Evolutionary conservation across 2,888 invertebrate genomes (phyloP).

Genomic region (Parnassius orleans): DNA sequence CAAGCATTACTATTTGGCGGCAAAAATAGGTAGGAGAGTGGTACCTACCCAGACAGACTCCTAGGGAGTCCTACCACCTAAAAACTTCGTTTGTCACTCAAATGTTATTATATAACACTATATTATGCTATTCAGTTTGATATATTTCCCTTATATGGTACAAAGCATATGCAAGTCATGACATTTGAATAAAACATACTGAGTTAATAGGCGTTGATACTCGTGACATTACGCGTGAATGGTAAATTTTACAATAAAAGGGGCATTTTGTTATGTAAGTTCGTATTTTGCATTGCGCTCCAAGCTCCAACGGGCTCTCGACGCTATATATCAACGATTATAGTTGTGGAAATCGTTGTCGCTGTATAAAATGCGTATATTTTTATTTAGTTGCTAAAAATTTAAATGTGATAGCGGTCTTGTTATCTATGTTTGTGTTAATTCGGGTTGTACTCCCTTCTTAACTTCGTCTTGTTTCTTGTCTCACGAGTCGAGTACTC

Average conservation of each 20-base stretch:
- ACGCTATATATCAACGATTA: constrained; percentile 11
- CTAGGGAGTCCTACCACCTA: no score
- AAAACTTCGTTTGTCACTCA: no score
- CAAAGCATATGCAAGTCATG: background rate
- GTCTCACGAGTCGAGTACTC: no score
- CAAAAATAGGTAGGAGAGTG: no score
- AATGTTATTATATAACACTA: no score
- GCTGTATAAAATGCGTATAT: background rate
- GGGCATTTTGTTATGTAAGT: constrained; percentile 19
- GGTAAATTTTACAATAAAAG: background rate
- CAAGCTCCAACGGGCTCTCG: background rate
- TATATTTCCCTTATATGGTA: no score
- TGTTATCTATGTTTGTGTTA: no score
- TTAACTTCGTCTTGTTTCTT: no score
- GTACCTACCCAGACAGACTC: no score
- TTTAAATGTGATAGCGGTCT: background rate
- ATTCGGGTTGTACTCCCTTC: no score
- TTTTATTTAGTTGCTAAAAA: background rate
- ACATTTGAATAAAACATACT: constrained; percentile 6
- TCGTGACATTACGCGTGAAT: background rate
- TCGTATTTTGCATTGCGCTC: constrained; percentile 9
- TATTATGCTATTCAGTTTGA: no score
- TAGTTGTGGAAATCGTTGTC: background rate
- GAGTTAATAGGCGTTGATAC: constrained; percentile 2
- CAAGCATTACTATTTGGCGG: no score